phyloP scores from a whole-genome alignment of 92 coral and sea anemone species.

The Virgularia gustaviana region DNA sequence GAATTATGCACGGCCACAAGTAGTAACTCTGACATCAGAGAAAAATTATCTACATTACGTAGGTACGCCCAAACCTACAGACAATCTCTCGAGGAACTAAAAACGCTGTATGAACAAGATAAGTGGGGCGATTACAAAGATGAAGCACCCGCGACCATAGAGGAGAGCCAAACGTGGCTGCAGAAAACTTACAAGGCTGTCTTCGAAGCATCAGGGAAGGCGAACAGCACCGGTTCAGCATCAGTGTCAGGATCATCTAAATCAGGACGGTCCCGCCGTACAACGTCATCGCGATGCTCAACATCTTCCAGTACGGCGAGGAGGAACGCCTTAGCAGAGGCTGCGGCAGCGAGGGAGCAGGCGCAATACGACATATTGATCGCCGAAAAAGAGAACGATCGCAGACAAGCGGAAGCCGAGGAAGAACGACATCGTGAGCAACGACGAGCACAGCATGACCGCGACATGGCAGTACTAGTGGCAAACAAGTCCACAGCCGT shows the following conservation, averaged over 20 bases:
- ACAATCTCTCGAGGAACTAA: neutral
- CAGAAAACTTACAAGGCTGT: neutral
- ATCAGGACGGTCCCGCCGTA: slow-evolving; percentile 27
- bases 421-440: slow-evolving; percentile 37
- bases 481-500: slow-evolving; percentile 50
- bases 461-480: slow-evolving; percentile 49
- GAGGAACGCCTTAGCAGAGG: slow-evolving; percentile 48
- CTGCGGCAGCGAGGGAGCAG: slow-evolving; percentile 54
- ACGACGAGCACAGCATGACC: slow-evolving; percentile 40
- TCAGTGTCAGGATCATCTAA: slow-evolving; percentile 3
- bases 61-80: slow-evolving; percentile 19
- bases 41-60: neutral
- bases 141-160: slow-evolving; percentile 3
- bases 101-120: slow-evolving; percentile 18
- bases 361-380: slow-evolving; percentile 54
- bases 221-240: neutral
- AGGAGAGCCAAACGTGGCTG: neutral
- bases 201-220: neutral
- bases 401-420: slow-evolving; percentile 50
- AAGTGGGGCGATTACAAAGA: slow-evolving; percentile 22
- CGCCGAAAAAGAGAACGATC: slow-evolving; percentile 47
- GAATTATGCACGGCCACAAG: neutral
- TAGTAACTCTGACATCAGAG: neutral
- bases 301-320: slow-evolving; percentile 23
- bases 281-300: slow-evolving; percentile 34